Base-by-base conservation (phyloP, 2,113 vertebrate genomes). In the Boulengeromyrus knoepffleri region DNA sequence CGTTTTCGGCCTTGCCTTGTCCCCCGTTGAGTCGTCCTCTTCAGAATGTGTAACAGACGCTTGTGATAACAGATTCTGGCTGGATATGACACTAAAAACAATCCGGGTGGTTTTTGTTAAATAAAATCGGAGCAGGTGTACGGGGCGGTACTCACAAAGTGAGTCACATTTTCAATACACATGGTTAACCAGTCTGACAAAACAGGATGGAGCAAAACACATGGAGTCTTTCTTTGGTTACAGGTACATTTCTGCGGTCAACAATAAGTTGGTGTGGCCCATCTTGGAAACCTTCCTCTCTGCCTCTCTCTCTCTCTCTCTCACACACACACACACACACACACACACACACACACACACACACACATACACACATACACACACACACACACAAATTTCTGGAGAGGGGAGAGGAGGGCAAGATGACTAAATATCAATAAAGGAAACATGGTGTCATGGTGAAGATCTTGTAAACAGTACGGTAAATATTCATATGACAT, bases 51-150 rank as follows among this genome's bases (percentile, higher is more conserved):
- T 93, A 94, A 96, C 95, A 52, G 95, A 96, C 89, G 89, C 84
- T 92, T 96, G 95, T 92, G 96, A 94, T 95, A 96, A 90, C 92
- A 96, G 95, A 91, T 94, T 95, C 92, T 95, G 97, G 94, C 93
- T 96, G 94, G 95, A 96, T 90, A 96, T 94, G 92, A 96, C 93
- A 92, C 96, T 97, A 90, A n/a, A 92, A 91, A 77, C 85, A 56
- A 53, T 21, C n/a, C 85, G 9, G 88, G 90, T 50, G 91, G 92
- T 89, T 92, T 62, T 86, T 92, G 90, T 88, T 74, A 53, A 80
- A 56, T 53, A 52, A 70, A 87, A n/a, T 7, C 66, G 27, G n/a
- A 87, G n/a, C 19, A 39, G 21, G 47, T 49, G n/a, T 49, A 86
- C 1, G 24, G 84, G 46, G n/a, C 47, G 12, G 46, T 10, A 17